Evolutionary conservation across 2,113 vertebrate species (phyloP), one percentile per base, ranked within the genome.

Genomic region (Aphelocoma coerulescens): DNA sequence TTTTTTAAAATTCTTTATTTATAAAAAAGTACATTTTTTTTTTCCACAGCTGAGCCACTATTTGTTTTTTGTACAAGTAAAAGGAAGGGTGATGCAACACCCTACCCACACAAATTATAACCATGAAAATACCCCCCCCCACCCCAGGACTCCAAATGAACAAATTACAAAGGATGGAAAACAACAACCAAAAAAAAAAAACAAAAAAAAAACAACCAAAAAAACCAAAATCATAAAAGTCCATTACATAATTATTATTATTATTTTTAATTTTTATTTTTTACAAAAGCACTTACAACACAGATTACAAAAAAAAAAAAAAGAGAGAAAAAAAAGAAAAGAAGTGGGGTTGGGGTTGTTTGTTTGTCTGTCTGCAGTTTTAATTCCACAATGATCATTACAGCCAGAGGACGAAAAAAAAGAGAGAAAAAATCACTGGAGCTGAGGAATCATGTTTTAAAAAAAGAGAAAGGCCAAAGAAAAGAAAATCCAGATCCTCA

Each of bases 1-100:
- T 98, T 83, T 98, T 98, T 98, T 98, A 97, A 98, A 97, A 98
- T 88, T 97, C 97, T 98, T 98, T 98, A 98, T 98, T 98, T 98
- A 98, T 98, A 98, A 98, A 98, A 98, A 98, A 98, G 98, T 98
- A 98, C 98, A 98, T 97, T 98, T 98, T 91, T 95, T 91, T 96
- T 96, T 91, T 96, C 96, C 94, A 98, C 96, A 98, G 97, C 97
- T 97, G 97, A 98, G 96, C 96, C 97, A 98, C 96, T 95, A 95
- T 97, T 95, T 95, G n/a, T 94, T 97, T 97, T 98, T 98, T 97
- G 96, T 97, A 98, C 98, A 98, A 98, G 98, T 97, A 96, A 98
- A 98, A 98, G 97, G 97, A 82, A 85, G 93, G 97, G 96, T 87
- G 96, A 97, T 74, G 94, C 95, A 92, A 97, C 94, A 97, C 95